A percentile compares a stretch with the other conserved stretches of the same genome.
phyloP scores from a whole-genome alignment of 2,113 vertebrate genomes.

The Nannobrachium achirus region DNA sequence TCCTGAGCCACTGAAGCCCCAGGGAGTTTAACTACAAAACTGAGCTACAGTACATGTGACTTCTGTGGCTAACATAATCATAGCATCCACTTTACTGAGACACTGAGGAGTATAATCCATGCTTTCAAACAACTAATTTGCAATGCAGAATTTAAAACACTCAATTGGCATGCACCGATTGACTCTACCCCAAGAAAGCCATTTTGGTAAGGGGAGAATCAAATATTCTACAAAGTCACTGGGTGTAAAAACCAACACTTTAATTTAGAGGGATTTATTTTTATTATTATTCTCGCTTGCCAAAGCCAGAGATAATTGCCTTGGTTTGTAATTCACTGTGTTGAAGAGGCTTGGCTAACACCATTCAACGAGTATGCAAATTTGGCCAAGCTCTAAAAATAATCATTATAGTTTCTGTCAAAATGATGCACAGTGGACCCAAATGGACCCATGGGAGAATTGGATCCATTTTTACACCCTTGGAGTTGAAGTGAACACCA shows the following conservation, averaged over 20 bases:
- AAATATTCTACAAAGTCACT: not conserved
- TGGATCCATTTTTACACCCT: too few relatives aligned
- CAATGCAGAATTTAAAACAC: conserved; percentile 16
- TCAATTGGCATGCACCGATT: not conserved
- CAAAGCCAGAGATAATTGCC: conserved; percentile 50
- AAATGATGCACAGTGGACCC: conserved; percentile 31
- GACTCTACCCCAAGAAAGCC: conserved; percentile 11
- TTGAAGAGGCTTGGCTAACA: conserved; percentile 11
- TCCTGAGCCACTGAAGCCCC: too few relatives aligned
- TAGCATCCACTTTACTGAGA: not conserved
- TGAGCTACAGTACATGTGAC: conserved; percentile 11
- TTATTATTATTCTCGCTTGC: conserved; percentile 21
- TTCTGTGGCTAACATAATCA: not conserved
- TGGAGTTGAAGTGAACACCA: too few relatives aligned
- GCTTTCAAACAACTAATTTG: not conserved
- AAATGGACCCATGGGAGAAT: too few relatives aligned
- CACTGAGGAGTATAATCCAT: not conserved
- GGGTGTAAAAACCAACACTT: not conserved
- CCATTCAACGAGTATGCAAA: conserved; percentile 57
- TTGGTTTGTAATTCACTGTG: conserved; percentile 46
- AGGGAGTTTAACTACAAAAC: conserved; percentile 16
- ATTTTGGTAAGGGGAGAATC: conserved; percentile 5
- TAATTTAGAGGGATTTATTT: not conserved
- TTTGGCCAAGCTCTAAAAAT: conserved; percentile 35
- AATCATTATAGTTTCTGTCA: conserved; percentile 49